phyloP scores from a whole-genome alignment of 2,113 vertebrate genomes.

The Corynorhinus townsendii region DNA sequence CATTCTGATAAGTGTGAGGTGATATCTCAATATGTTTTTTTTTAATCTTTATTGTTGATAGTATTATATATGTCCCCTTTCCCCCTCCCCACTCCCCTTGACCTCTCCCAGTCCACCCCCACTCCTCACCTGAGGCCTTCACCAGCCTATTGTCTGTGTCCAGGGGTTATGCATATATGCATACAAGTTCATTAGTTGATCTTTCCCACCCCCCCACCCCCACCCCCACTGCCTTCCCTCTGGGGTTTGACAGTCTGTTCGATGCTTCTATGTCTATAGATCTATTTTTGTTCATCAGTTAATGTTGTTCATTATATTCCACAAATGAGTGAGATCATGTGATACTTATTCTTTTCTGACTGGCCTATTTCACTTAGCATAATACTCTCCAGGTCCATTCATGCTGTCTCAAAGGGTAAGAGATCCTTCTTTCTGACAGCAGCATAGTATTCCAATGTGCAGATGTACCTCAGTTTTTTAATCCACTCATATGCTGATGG shows the following conservation, averaged over 20 bases:
- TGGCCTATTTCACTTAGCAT: too few relatives aligned
- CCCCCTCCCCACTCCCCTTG: too few relatives aligned
- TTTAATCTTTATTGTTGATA: background rate
- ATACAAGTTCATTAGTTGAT: background rate
- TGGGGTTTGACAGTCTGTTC: background rate
- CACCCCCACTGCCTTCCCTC: background rate
- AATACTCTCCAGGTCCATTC: too few relatives aligned
- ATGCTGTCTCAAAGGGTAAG: too few relatives aligned
- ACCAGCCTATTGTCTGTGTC: background rate
- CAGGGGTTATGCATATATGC: background rate
- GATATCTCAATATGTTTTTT: too few relatives aligned
- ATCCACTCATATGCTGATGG: too few relatives aligned
- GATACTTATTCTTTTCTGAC: too few relatives aligned
- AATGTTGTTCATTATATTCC: background rate
- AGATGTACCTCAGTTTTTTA: too few relatives aligned
- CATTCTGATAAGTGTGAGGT: too few relatives aligned
- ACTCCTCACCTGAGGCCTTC: background rate
- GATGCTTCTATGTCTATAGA: background rate
- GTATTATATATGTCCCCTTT: background rate
- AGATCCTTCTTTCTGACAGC: too few relatives aligned
- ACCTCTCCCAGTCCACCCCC: background rate
- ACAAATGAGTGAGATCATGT: too few relatives aligned
- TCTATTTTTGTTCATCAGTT: background rate
- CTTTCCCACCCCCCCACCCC: background rate
- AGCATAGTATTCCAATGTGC: too few relatives aligned